phyloP scores from a whole-genome alignment of 2,797 vertebrate genomes.

The Pseudomugil tenellus region DNA sequence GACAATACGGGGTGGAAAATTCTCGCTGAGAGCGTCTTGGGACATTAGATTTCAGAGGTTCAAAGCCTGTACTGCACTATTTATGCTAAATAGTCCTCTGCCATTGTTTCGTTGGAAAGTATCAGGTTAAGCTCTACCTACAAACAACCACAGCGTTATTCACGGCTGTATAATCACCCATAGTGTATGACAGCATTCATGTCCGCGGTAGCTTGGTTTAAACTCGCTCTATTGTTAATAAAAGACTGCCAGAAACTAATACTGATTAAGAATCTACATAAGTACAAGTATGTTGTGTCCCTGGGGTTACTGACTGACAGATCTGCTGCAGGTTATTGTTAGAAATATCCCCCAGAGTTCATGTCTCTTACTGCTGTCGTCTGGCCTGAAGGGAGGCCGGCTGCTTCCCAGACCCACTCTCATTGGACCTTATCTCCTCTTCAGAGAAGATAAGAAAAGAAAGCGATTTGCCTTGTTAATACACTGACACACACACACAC shows the following conservation, averaged over 20 bases:
- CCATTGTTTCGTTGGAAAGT: slow-evolving; percentile 2
- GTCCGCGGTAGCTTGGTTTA: background rate
- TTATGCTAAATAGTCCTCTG: slow-evolving; percentile 3
- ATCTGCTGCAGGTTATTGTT: slow-evolving; percentile 48
- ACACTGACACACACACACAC: slow-evolving; percentile 6
- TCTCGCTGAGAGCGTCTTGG: background rate
- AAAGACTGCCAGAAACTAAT: background rate
- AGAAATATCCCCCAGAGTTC: slow-evolving; percentile 49
- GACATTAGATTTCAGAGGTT: slow-evolving; percentile 9
- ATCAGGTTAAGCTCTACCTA: slow-evolving; percentile 3
- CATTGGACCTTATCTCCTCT: slow-evolving; percentile 62
- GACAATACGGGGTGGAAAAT: slow-evolving; percentile 1
- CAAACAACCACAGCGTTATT: slow-evolving; percentile 7
- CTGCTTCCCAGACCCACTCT: slow-evolving; percentile 49
- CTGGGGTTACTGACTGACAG: slow-evolving; percentile 12
- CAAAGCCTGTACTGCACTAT: background rate
- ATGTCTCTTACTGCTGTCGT: slow-evolving; percentile 48
- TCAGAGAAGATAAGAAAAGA: slow-evolving; percentile 61
- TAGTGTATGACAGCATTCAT: background rate
- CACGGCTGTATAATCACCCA: background rate
- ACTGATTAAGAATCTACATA: background rate
- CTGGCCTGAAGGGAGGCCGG: slow-evolving; percentile 37
- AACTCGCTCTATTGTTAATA: slow-evolving; percentile 1
- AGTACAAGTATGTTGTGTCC: slow-evolving; percentile 14
- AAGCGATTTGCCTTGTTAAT: slow-evolving; percentile 73